Percentiles rank a stretch among this genome's conserved stretches.
Evolutionary conservation across 2,113 vertebrate genomes (phyloP).

Genomic region (Artemisiospiza belli): DNA sequence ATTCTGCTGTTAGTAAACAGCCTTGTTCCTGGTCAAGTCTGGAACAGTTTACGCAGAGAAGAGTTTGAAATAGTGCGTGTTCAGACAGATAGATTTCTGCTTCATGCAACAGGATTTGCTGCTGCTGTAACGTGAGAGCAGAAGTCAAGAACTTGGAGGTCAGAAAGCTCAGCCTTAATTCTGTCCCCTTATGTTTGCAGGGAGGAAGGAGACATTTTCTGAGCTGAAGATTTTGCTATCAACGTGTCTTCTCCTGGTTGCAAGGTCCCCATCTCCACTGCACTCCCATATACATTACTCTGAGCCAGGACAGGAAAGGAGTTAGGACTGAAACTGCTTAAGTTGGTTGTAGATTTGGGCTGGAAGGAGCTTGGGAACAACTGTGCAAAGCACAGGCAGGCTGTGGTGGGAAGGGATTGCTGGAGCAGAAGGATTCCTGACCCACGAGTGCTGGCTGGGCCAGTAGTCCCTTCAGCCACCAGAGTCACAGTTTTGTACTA

Average conservation of each 20-base stretch:
- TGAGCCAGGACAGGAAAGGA: not conserved
- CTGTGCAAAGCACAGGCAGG: not conserved
- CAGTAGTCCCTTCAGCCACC: not conserved
- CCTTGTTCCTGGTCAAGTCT: not conserved
- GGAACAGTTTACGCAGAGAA: not conserved
- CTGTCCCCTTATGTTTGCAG: not conserved
- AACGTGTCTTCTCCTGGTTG: not conserved
- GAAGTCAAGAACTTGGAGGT: not conserved
- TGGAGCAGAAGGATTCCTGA: not conserved
- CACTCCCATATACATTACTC: not conserved
- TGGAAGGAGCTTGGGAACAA: not conserved
- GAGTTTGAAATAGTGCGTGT: not conserved
- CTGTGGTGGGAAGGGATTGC: not conserved
- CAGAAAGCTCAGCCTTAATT: constrained; percentile 1
- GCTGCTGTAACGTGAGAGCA: constrained; percentile 26
- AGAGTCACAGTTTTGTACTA: not conserved
- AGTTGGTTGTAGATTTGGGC: not conserved
- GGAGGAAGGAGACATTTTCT: not conserved
- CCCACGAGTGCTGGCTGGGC: not conserved
- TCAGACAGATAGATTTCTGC: not conserved
- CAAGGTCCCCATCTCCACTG: not conserved
- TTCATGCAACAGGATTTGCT: constrained; percentile 23
- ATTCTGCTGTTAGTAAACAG: not conserved
- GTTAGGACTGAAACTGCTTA: not conserved
- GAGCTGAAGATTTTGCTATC: not conserved